These are phyloP conservation scores for Sterrhoptilus dennistouni DNA, from an alignment of 2,113 vertebrate genomes.

Conservation along the genomic window DNA sequence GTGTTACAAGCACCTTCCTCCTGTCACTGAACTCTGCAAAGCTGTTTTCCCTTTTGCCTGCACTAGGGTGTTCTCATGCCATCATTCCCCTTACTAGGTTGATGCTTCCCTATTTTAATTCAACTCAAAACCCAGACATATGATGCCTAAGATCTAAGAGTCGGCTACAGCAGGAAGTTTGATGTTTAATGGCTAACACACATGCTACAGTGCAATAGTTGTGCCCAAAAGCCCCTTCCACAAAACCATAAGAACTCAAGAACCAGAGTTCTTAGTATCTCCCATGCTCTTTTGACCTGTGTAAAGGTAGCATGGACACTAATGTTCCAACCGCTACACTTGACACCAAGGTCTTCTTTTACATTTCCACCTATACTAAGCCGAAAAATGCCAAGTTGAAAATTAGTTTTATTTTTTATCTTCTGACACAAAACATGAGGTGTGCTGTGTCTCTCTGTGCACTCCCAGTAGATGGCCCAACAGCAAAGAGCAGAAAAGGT, in stretches of 20 bases:
- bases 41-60: not conserved
- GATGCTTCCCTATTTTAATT: not conserved
- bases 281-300: not conserved
- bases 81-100: not conserved
- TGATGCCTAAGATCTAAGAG: not conserved
- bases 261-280: not conserved
- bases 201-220: not conserved
- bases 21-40: not conserved
- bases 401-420: not conserved
- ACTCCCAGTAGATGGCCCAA: not conserved
- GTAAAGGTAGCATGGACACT: not conserved
- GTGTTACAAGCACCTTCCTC: not conserved
- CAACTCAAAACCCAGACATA: not conserved
- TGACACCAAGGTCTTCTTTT: not conserved
- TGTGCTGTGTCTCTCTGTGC: not conserved
- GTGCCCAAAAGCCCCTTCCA: not conserved
- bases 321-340: not conserved
- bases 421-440: not conserved
- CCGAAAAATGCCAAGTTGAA: not conserved
- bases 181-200: not conserved
- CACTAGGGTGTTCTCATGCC: not conserved
- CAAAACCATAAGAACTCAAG: not conserved
- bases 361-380: not conserved
- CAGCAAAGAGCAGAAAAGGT: not conserved
- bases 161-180: not conserved